phyloP scores from a whole-genome alignment of 2,113 vertebrate species.

The Spheniscus mendiculus region DNA sequence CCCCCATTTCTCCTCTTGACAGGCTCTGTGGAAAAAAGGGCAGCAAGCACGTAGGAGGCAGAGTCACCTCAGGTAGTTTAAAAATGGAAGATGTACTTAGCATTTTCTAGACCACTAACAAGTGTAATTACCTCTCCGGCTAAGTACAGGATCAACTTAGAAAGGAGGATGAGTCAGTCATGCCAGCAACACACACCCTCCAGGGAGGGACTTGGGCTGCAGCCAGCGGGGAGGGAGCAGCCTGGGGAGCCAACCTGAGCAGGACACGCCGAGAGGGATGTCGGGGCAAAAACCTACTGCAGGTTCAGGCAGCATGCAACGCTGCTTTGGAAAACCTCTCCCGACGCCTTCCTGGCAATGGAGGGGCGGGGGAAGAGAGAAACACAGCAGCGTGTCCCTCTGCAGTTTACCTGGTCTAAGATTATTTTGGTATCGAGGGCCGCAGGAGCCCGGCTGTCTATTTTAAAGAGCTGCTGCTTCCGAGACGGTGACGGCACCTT shows the following conservation, averaged over 20 bases:
- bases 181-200: not conserved
- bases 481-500: not conserved
- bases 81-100: not conserved
- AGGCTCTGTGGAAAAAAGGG: not conserved
- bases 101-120: not conserved
- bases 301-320: not conserved
- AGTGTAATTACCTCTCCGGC: not conserved
- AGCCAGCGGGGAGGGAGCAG: not conserved
- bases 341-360: fast-evolving
- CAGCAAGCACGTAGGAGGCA: fast-evolving
- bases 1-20: not conserved
- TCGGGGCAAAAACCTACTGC: not conserved
- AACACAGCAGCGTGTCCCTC: not conserved
- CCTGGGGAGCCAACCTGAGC: not conserved
- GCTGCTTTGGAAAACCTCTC: not conserved
- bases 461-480: not conserved
- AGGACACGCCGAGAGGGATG: not conserved
- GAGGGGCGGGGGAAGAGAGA: not conserved
- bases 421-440: not conserved
- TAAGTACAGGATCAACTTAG: not conserved
- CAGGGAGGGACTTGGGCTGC: not conserved
- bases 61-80: not conserved
- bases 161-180: not conserved
- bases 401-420: not conserved
- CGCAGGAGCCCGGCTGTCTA: not conserved